phyloP scores from a whole-genome alignment of 2,888 invertebrate species.

The Choristoneura rosaceana region DNA sequence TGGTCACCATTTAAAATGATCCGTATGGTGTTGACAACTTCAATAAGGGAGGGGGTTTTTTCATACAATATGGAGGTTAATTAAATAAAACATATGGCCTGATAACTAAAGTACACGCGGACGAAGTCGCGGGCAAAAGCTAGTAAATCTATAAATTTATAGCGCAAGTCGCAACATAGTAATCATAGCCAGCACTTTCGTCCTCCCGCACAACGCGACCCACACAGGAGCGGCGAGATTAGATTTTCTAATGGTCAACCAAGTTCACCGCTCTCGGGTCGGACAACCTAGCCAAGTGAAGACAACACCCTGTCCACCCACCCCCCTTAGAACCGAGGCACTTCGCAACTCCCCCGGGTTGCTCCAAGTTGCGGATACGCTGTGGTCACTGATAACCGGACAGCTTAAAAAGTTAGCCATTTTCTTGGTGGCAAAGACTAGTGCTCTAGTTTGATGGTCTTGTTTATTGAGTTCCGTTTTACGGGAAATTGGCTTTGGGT shows the following conservation, averaged over 20 bases:
- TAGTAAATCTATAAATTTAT: too few relatives aligned
- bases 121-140: too few relatives aligned
- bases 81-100: too few relatives aligned
- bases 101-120: too few relatives aligned
- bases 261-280: slow-evolving; percentile 62
- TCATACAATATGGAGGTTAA: too few relatives aligned
- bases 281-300: slow-evolving; percentile 46
- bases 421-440: slow-evolving; percentile 41
- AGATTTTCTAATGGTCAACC: slow-evolving; percentile 66
- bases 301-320: slow-evolving; percentile 26
- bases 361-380: slow-evolving; percentile 36
- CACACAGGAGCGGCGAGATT: slow-evolving; percentile 64
- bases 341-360: slow-evolving; percentile 36
- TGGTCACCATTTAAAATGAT: too few relatives aligned
- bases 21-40: too few relatives aligned
- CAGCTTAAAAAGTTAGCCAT: slow-evolving; percentile 43
- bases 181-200: slow-evolving; percentile 36
- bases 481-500: not conserved
- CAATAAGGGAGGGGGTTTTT: too few relatives aligned
- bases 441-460: slow-evolving; percentile 25
- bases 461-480: slow-evolving; percentile 14
- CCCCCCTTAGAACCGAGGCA: slow-evolving; percentile 9
- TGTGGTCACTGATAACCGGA: slow-evolving; percentile 41
- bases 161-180: slow-evolving; percentile 1
- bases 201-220: slow-evolving; percentile 47